These are phyloP conservation scores for Harpalus rufipes DNA, from an alignment of 2,888 invertebrate species.

Conservation along the genomic window DNA sequence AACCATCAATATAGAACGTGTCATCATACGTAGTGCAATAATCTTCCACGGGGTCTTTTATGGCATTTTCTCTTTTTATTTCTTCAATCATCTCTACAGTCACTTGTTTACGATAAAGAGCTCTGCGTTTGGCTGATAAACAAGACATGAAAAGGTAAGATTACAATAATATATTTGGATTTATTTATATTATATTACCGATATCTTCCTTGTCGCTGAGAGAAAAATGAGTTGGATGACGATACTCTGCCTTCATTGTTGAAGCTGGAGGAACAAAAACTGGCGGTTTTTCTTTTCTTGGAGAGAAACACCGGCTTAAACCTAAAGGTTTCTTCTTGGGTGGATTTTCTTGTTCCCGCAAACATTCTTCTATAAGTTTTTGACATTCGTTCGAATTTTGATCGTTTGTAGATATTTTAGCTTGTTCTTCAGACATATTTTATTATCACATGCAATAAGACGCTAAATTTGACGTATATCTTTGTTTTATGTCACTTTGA, in stretches of 20 bases:
- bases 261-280: slow-evolving; percentile 70
- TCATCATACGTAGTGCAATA: slow-evolving; percentile 75
- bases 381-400: neutral
- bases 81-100: slow-evolving; percentile 73
- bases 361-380: neutral
- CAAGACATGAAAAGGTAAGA: neutral
- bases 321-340: neutral
- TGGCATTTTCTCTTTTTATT: slow-evolving; percentile 71
- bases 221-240: slow-evolving; percentile 68
- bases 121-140: slow-evolving; percentile 71
- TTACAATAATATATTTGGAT: neutral
- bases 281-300: neutral
- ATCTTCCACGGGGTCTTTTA: slow-evolving; percentile 71
- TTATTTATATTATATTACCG: slow-evolving; percentile 22
- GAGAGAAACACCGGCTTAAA: neutral
- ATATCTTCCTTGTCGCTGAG: neutral
- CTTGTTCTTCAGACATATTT: slow-evolving; percentile 9
- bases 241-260: slow-evolving; percentile 73
- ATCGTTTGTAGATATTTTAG: neutral
- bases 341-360: neutral
- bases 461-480: slow-evolving; percentile 30
- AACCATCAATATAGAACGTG: slow-evolving; percentile 71
- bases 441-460: neutral
- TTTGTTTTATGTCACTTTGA: neutral
- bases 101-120: slow-evolving; percentile 71